phyloP scores from a whole-genome alignment of 2,888 invertebrate species.

The Agonopterix alstromeriana region DNA sequence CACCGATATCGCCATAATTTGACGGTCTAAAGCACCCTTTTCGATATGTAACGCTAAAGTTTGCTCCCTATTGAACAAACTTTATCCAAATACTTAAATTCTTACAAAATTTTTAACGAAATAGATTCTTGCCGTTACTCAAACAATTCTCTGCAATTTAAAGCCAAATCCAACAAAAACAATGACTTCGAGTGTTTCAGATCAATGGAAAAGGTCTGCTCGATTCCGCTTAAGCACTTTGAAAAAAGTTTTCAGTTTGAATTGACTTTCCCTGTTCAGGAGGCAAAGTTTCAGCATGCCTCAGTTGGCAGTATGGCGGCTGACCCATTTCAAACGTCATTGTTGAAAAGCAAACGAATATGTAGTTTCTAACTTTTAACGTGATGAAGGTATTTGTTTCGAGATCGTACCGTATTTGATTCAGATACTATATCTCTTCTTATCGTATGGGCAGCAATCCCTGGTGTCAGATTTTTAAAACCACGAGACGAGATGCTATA shows the following conservation, averaged over 20 bases:
- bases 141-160: neutral
- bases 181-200: constrained; percentile 24
- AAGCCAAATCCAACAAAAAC: constrained; percentile 10
- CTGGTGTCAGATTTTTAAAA: too few relatives aligned
- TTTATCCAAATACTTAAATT: too few relatives aligned
- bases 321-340: constrained; percentile 12
- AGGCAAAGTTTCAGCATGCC: constrained; percentile 38
- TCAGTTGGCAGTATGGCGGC: constrained; percentile 23
- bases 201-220: constrained; percentile 36
- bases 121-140: neutral
- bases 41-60: too few relatives aligned
- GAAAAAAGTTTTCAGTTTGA: constrained; percentile 53
- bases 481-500: too few relatives aligned
- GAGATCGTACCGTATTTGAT: too few relatives aligned
- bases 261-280: constrained; percentile 63
- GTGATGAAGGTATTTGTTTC: too few relatives aligned
- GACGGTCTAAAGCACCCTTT: too few relatives aligned
- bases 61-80: too few relatives aligned
- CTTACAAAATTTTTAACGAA: too few relatives aligned
- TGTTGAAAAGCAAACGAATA: constrained; percentile 7
- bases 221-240: constrained; percentile 34
- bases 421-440: too few relatives aligned
- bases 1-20: too few relatives aligned
- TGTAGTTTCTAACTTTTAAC: neutral
- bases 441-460: too few relatives aligned